Percentiles rank a stretch among this genome's conserved stretches.
Conservation (phyloP, 1,140 invertebrate genomes). For the Amyelois transitella region DNA sequence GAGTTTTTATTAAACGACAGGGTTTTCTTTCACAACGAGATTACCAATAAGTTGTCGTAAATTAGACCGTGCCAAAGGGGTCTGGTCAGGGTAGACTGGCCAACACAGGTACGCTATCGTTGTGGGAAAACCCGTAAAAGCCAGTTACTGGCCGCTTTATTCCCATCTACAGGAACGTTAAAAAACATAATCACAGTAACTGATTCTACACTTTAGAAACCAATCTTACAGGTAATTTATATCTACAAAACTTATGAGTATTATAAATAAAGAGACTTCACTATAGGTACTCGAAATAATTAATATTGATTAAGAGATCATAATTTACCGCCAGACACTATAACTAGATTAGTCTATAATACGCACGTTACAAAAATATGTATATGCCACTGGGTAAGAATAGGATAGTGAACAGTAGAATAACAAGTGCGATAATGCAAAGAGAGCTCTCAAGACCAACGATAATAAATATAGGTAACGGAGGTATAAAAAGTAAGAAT, state of each 20-base stretch:
- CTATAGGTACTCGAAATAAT: constrained; percentile 60
- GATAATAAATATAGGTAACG: background rate
- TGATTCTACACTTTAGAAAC: constrained; percentile 31
- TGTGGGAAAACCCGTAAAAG: constrained; percentile 4
- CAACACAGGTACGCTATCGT: too few relatives aligned
- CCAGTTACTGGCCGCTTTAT: background rate
- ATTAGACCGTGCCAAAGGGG: too few relatives aligned
- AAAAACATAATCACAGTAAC: constrained; percentile 31
- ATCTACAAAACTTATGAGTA: constrained; percentile 70
- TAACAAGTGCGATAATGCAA: constrained; percentile 26
- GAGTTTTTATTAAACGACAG: background rate
- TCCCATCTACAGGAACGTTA: background rate
- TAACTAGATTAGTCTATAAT: constrained; percentile 67
- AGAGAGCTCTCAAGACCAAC: background rate
- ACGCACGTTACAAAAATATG: constrained; percentile 52
- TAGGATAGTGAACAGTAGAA: constrained; percentile 28
- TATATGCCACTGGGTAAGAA: constrained; percentile 51
- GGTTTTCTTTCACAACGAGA: constrained; percentile 2
- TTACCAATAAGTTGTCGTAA: too few relatives aligned
- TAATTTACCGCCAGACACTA: constrained; percentile 65
- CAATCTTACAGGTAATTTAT: constrained; percentile 33
- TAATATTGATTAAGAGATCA: constrained; percentile 75
- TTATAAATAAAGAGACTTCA: constrained; percentile 67
- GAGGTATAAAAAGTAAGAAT: background rate
- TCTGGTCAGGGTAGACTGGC: too few relatives aligned